Evolutionary conservation across 2,888 invertebrate species (phyloP), one percentile per base, ranked within the genome.

Genomic region (Lathronympha strigana): DNA sequence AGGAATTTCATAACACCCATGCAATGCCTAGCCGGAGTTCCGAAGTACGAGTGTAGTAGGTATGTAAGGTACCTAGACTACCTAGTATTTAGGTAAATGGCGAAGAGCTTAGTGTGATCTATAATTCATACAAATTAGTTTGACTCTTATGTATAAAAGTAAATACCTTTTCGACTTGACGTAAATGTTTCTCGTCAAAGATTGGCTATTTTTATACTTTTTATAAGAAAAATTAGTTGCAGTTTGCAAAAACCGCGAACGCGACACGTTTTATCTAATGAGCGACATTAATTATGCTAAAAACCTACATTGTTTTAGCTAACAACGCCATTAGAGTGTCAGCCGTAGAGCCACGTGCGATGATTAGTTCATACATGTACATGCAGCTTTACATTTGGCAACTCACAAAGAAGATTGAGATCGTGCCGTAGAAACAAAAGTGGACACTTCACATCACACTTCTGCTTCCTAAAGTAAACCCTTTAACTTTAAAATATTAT

Each of bases 231-330:
- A 57, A 19, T 43, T 43, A 13, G 43, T 28, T 57, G 17, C 40
- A 28, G 40, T n/a, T 43, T 25, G 38, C 23, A 9, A 15, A 54
- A 54, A 38, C n/a, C 23, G 38, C 25, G 38, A 54, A 45, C 33
- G 53, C 23, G 49, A 49, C 57, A 28, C 36, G 36, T 45, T 60
- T 53, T 58, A 60, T 53, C 64, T 47, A 64, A 64, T 60, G 53
- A 45, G 15, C 51, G 51, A 33, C 25, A 64, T 64, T 64, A 51
- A 64, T 64, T 64, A 64, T 60, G 51, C 53, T n/a, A n/a, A n/a
- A 47, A 60, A 60, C 53, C 6, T 51, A 60, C 45, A 53, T 64
- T 60, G 64, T 64, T 60, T 38, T 33, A 25, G 38, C 60, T 45
- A 58, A 64, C 25, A 25, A n/a, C n/a, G 40, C 25, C 40, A 19